Evolutionary conservation across 2,113 vertebrate genomes (phyloP).

Genomic region (Alligator sinensis): DNA sequence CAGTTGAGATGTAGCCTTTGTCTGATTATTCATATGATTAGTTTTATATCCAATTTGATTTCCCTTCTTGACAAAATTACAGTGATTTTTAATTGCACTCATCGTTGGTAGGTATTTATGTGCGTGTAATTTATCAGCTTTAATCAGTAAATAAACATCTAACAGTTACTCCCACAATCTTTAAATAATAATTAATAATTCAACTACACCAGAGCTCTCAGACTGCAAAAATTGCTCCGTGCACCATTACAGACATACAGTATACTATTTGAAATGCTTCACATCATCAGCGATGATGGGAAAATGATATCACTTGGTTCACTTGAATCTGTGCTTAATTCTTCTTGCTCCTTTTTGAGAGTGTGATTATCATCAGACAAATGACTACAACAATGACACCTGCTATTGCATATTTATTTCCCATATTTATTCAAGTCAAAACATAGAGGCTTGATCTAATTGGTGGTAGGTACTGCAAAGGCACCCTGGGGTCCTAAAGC

Average conservation of each 20-base stretch:
- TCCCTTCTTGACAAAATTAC: neutral
- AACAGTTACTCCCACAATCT: slow-evolving; percentile 13
- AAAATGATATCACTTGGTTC: slow-evolving; percentile 56
- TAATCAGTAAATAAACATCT: slow-evolving; percentile 46
- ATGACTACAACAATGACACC: neutral
- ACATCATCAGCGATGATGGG: neutral
- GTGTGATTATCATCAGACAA: slow-evolving; percentile 35
- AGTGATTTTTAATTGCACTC: neutral
- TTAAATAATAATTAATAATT: slow-evolving; percentile 49
- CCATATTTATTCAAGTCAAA: neutral
- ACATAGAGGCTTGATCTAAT: neutral
- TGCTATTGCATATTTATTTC: slow-evolving; percentile 16
- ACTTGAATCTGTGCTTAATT: slow-evolving; percentile 52
- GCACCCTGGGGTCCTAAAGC: neutral
- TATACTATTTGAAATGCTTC: slow-evolving; percentile 42
- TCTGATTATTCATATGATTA: neutral
- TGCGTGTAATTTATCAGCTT: slow-evolving; percentile 16
- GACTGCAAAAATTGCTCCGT: neutral
- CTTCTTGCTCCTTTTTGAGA: slow-evolving; percentile 27
- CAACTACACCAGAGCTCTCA: neutral
- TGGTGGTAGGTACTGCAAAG: neutral
- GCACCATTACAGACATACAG: neutral
- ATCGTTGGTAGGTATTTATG: neutral
- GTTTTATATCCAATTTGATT: neutral
- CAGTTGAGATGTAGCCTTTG: neutral